These are phyloP conservation scores for Echinarachnius parma DNA, from an alignment of 53 echinoderm and acorn worm genomes.

Conservation along the genomic window DNA sequence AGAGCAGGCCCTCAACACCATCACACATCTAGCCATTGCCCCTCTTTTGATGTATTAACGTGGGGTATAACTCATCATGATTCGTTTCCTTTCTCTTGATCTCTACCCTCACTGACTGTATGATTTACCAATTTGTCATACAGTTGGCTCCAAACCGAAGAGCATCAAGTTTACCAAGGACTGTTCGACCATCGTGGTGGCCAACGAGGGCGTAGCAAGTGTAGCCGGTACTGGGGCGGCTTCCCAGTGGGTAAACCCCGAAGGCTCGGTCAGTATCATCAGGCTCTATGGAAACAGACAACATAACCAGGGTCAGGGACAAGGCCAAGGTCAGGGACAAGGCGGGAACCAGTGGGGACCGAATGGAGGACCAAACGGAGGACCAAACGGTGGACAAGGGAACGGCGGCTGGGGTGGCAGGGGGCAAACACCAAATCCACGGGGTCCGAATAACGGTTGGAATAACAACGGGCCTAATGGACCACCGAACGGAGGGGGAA, in stretches of 20 bases:
- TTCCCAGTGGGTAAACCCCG: slow-evolving; percentile 45
- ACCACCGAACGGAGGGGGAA: not conserved
- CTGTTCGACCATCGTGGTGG: slow-evolving; percentile 61
- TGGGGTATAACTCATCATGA: too few species aligned
- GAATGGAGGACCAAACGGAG: not conserved
- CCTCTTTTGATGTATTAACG: too few species aligned
- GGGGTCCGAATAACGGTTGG: slow-evolving; percentile 18
- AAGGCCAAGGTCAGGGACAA: not conserved
- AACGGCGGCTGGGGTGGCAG: not conserved
- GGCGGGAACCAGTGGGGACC: not conserved
- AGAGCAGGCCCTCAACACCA: too few species aligned
- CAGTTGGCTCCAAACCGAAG: slow-evolving; percentile 63
- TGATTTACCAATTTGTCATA: too few species aligned
- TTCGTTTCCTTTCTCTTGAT: too few species aligned
- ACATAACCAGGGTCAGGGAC: not conserved
- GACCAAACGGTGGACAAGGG: slow-evolving; percentile 10
- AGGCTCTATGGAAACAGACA: slow-evolving; percentile 21
- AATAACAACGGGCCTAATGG: not conserved
- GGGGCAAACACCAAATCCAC: not conserved
- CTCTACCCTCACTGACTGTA: too few species aligned
- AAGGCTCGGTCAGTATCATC: slow-evolving; percentile 59
- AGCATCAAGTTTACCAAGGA: slow-evolving; percentile 66
- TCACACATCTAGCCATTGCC: too few species aligned
- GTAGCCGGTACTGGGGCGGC: slow-evolving; percentile 4
- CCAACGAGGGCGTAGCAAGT: slow-evolving; percentile 56